Percentiles rank a stretch among this genome's conserved stretches.
Conservation (phyloP, 2,888 invertebrate genomes). For the Thereva nobilitata region DNA sequence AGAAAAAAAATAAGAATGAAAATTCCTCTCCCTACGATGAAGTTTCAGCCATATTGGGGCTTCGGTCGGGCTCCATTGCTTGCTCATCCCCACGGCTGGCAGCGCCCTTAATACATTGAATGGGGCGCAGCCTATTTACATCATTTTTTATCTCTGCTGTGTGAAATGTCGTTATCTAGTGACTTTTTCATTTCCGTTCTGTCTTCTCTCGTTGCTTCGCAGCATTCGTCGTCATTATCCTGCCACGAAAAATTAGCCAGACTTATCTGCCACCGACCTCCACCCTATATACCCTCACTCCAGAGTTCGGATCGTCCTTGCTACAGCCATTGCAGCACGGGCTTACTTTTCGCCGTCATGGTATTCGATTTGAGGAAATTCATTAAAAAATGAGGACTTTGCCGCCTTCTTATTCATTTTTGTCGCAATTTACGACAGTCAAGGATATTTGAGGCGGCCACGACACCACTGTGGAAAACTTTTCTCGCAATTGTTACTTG, state of each 20-base stretch:
- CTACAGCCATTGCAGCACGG: too few species aligned
- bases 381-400: constrained; percentile 32
- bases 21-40: constrained; percentile 10
- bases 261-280: constrained; percentile 18
- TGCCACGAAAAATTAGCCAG: constrained; percentile 22
- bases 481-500: constrained; percentile 12
- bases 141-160: constrained; percentile 23
- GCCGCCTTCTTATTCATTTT: constrained; percentile 11
- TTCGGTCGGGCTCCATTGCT: constrained; percentile 1
- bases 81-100: too few species aligned
- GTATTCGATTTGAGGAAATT: constrained; percentile 26
- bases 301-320: too few species aligned
- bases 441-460: constrained; percentile 8
- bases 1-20: constrained; percentile 6
- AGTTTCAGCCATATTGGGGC: constrained; percentile 12
- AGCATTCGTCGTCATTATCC: constrained; percentile 17
- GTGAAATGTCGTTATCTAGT: constrained; percentile 22
- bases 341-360: too few species aligned
- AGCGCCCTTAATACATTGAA: constrained; percentile 1
- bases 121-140: constrained; percentile 25
- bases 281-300: too few species aligned
- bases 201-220: constrained; percentile 15
- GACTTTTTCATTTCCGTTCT: constrained; percentile 30
- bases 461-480: constrained; percentile 10
- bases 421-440: constrained; percentile 4